Evolutionary conservation across 2,888 invertebrate genomes (phyloP).

Genomic region (Oscheius sp.): DNA sequence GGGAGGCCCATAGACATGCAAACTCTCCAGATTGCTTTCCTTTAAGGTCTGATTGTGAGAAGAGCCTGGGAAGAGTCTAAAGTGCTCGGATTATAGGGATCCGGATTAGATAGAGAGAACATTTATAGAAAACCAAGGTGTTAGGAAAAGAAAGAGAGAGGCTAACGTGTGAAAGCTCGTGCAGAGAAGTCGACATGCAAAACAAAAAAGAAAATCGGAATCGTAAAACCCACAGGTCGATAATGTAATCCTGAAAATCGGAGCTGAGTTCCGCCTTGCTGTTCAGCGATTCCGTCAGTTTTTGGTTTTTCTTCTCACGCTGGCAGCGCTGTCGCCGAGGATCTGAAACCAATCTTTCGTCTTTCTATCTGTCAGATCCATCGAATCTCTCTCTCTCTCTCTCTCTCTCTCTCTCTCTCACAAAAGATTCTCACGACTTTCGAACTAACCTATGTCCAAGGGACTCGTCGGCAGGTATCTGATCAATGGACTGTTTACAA

Average conservation of each 20-base stretch:
- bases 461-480: slow-evolving; percentile 32
- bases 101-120: background rate
- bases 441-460: slow-evolving; percentile 7
- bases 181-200: background rate
- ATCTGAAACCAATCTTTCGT: background rate
- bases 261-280: slow-evolving; percentile 9
- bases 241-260: slow-evolving; percentile 33
- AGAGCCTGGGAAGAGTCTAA: background rate
- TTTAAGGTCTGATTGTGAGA: no score
- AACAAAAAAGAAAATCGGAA: background rate
- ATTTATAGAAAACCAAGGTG: background rate
- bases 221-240: slow-evolving; percentile 35
- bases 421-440: background rate
- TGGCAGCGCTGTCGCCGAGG: slow-evolving; percentile 18
- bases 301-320: slow-evolving; percentile 10
- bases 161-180: background rate
- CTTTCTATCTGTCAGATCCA: background rate
- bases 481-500: slow-evolving; percentile 12
- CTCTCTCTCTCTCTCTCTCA: no score
- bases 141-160: slow-evolving; percentile 18
- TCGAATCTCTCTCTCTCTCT: no score
- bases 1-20: no score
- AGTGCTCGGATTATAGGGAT: background rate
- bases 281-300: slow-evolving; percentile 15
- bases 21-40: background rate